phyloP scores from a whole-genome alignment of 2,888 invertebrate species.

The Morpho achilles region DNA sequence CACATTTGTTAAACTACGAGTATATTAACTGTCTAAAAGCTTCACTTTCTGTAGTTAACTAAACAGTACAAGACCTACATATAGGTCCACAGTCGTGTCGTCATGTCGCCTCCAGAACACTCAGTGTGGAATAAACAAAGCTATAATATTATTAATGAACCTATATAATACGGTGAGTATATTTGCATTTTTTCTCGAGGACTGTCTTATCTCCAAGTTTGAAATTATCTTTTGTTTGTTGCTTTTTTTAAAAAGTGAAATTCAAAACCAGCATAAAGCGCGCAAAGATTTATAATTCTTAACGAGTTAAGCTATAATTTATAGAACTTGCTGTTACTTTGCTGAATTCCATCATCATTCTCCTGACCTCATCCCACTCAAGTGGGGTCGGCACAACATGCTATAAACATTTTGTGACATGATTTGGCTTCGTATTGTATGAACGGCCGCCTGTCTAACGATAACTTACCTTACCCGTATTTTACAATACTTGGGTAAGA shows the following conservation, averaged over 20 bases:
- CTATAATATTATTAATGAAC: slow-evolving; percentile 20
- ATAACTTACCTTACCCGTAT: too few relatives aligned
- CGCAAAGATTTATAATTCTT: too few relatives aligned
- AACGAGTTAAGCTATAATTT: too few relatives aligned
- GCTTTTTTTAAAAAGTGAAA: neutral
- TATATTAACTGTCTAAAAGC: neutral
- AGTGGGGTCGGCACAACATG: too few relatives aligned
- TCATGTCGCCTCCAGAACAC: slow-evolving; percentile 19
- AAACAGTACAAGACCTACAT: neutral
- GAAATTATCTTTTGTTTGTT: too few relatives aligned
- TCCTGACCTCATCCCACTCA: too few relatives aligned
- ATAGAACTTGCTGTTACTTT: too few relatives aligned
- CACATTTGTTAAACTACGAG: slow-evolving; percentile 7
- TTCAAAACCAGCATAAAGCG: neutral
- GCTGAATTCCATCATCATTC: too few relatives aligned
- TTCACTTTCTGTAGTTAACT: slow-evolving; percentile 1
- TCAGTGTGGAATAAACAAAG: slow-evolving; percentile 23
- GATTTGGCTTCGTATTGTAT: too few relatives aligned
- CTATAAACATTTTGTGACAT: too few relatives aligned
- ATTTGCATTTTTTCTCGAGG: neutral
- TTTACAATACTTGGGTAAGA: too few relatives aligned
- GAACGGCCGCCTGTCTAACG: too few relatives aligned
- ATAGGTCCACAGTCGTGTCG: slow-evolving; percentile 4
- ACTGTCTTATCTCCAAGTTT: neutral
- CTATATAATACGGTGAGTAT: slow-evolving; percentile 19